Base-by-base conservation (phyloP, 2,888 invertebrate species). In the Anoncus sp. region DNA sequence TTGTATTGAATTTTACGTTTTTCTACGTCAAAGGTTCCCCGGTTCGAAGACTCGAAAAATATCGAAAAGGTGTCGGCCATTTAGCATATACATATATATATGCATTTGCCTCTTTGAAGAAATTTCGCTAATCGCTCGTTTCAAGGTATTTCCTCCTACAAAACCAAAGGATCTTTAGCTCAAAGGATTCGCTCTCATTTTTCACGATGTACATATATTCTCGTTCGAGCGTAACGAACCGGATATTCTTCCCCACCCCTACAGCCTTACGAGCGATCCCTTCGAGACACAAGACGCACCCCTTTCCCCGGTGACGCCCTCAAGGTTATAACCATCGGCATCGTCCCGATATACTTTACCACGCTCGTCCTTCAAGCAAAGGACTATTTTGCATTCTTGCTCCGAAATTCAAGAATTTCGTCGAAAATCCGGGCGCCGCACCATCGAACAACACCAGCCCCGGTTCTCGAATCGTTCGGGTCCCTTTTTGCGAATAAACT, bases 161-260 rank as follows among this genome's bases (percentile, higher is more conserved):
- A 49, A 24, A 20, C 3, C n/a, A 3, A 27, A 60, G 38, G 65
- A 59, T 62, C 60, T 62, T 62, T 22, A 18, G 18, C 70, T 65
- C 35, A 69, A 79, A 79, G 62, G 72, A 63, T 51, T 77, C 69
- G 66, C 65, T 66, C 70, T 74, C 72, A 72, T 79, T 75, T 79
- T 79, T 79, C 78, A 79, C 59, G 38, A 60, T n/a, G n/a, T n/a
- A n/a, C n/a, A n/a, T 27, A 55, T 45, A 24, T 24, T 62, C 75
- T 51, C 57, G 55, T 63, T 72, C 67, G 67, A 79, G 49, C 63
- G 51, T 55, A 65, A 57, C 62, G 45, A 59, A 65, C 35, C 38
- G 57, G 38, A 24, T 73, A 45, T 40, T 16, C 38, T 16, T n/a
- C 47, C 43, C 38, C 40, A 16, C 12, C 10, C 20, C 18, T 14